Evolutionary conservation across 2,113 vertebrate genomes (phyloP).

Genomic region (Rissa tridactyla): DNA sequence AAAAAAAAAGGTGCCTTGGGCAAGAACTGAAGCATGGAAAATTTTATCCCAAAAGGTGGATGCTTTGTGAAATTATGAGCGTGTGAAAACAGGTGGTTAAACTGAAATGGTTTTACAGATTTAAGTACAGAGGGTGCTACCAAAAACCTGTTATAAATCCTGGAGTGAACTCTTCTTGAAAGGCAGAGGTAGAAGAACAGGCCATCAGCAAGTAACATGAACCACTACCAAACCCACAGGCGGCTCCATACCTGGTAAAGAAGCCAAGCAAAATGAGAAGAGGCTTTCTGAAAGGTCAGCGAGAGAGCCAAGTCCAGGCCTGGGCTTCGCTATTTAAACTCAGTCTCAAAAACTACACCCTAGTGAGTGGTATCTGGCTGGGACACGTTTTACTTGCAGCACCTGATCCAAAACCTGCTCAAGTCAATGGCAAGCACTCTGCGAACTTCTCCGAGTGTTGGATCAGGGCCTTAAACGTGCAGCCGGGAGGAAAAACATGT

Average conservation of each 20-base stretch:
- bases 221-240: conserved; percentile 6
- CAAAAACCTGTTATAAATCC: conserved; percentile 32
- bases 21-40: conserved; percentile 37
- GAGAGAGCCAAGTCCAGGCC: neutral
- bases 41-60: conserved; percentile 5
- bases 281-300: neutral
- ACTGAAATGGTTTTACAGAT: conserved; percentile 39
- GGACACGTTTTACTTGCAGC: neutral
- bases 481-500: neutral
- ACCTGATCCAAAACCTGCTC: neutral
- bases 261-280: conserved; percentile 25
- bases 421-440: neutral
- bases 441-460: neutral
- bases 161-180: conserved; percentile 6
- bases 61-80: neutral
- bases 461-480: neutral
- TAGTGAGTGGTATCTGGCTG: neutral
- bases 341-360: neutral
- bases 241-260: neutral
- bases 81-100: conserved; percentile 61
- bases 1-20: neutral
- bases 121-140: conserved; percentile 10
- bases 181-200: conserved; percentile 2
- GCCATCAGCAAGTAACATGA: conserved; percentile 18
- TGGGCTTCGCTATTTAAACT: neutral